A percentile compares a stretch with the other conserved stretches of the same genome.
These are phyloP conservation scores for Eilema caniola DNA, from an alignment of 2,888 invertebrate genomes.

Conservation along the genomic window DNA sequence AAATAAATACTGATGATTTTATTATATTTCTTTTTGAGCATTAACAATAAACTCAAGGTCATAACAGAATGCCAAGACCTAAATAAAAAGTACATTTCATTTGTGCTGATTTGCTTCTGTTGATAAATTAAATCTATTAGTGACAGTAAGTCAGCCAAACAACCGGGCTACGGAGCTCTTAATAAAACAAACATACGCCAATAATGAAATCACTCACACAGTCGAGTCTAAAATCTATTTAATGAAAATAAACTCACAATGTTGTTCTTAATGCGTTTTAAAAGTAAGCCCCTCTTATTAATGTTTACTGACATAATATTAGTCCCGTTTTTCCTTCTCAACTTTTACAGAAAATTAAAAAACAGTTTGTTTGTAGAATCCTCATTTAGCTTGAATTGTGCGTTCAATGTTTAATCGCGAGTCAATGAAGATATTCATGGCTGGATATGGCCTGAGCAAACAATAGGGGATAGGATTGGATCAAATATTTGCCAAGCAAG, in stretches of 20 bases:
- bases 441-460: constrained; percentile 57
- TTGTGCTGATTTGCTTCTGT: neutral
- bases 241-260: neutral
- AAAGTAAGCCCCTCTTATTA: constrained; percentile 11
- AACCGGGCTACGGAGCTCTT: neutral
- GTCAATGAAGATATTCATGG: constrained; percentile 52
- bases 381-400: constrained; percentile 25
- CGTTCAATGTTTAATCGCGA: constrained; percentile 46
- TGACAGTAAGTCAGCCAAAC: neutral
- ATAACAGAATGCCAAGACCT: neutral
- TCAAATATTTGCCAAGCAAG: constrained; percentile 58
- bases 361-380: constrained; percentile 22
- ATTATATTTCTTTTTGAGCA: no score
- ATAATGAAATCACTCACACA: neutral
- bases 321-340: constrained; percentile 12
- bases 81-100: neutral
- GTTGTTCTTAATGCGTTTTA: constrained; percentile 14
- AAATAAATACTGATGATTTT: no score
- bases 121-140: neutral
- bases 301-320: constrained; percentile 25
- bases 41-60: neutral
- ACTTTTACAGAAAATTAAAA: constrained; percentile 23
- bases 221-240: neutral
- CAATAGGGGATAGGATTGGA: constrained; percentile 54
- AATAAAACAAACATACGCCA: constrained; percentile 5